Base-by-base conservation (phyloP, 1,140 invertebrate genomes). In the Acromyrmex charruanus region DNA sequence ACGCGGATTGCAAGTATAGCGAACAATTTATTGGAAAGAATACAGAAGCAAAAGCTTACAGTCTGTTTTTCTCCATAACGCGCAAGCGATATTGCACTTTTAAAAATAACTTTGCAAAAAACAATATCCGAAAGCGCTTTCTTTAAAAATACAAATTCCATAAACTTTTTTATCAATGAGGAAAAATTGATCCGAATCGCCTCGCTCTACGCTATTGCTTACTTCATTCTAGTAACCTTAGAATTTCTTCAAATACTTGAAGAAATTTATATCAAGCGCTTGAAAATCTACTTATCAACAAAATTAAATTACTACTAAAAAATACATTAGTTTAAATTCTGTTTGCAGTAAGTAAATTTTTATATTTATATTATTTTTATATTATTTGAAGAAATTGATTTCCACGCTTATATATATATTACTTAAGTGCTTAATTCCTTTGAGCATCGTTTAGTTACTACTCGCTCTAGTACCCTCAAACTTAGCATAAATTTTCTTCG, bases 21-120 rank as follows among this genome's bases (percentile, higher is more conserved):
- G 66, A 59, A 61, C 69, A 61, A 84, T 61, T 75, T 75, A 74
- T 75, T 44, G 80, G 25, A 49, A 75, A 81, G 63, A 81, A 82
- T 74, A 74, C 21, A 81, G 51, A 59, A 74, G 39, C 55, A 44
- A 21, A 74, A 84, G 74, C 39, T 61, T 39, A 35, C 18, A 61
- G 39, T 21, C 14, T 55, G 66, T 53, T 10, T 81, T 81, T 81
- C 44, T 51, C 49, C 49, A 81, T 14, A 21, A 21, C n/a, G 16
- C 49, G 3, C 49, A 68, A 79, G 61, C 21, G 5, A 71, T 58
- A 81, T 81, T 31, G 66, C 12, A 16, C n/a, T 69, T 80, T 35
- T 68, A 18, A 65, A 79, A 79, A 4, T 28, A 5, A 25, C 7
- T 53, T 68, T 3, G 14, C 16, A n/a, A 14, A 44, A 69, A 28